Conservation (phyloP, 1,140 invertebrate genomes). For the Lordiphosa clarofinis region DNA sequence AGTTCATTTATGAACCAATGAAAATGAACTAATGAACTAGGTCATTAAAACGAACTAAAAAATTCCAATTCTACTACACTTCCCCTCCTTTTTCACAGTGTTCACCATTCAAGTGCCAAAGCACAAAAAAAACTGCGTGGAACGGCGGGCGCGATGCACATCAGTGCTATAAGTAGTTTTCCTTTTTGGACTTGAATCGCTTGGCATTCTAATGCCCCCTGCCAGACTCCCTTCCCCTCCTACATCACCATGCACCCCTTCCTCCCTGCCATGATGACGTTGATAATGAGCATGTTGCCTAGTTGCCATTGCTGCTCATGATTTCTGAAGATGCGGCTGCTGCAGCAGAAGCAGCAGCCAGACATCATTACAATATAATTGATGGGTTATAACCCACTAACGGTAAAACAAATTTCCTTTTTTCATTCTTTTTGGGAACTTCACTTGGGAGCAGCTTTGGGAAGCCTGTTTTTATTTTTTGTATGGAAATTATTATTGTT, state of each 20-base stretch:
- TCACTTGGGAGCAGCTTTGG: constrained; percentile 15
- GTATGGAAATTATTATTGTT: constrained; percentile 70
- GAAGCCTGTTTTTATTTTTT: constrained; percentile 30
- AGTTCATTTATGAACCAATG: too few relatives aligned
- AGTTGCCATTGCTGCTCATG: constrained; percentile 40
- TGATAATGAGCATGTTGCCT: constrained; percentile 72
- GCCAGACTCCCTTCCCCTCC: constrained; percentile 5
- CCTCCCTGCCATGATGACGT: constrained; percentile 55
- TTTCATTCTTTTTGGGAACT: constrained; percentile 32
- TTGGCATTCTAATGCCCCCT: constrained; percentile 60
- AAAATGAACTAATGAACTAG: too few relatives aligned
- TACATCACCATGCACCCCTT: constrained; percentile 17
- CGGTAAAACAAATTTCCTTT: constrained; percentile 61
- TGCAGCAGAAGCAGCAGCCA: constrained; percentile 38
- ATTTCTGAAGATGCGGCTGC: constrained; percentile 65
- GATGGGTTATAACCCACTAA: constrained; percentile 70
- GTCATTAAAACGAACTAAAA: too few relatives aligned
- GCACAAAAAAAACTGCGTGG: constrained; percentile 47
- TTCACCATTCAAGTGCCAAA: constrained; percentile 26
- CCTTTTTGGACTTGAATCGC: constrained; percentile 57
- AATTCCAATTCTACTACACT: too few relatives aligned
- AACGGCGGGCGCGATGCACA: constrained; percentile 55
- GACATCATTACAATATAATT: constrained; percentile 78
- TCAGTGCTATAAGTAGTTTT: constrained; percentile 65
- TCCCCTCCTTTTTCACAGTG: not conserved